Base-by-base conservation (phyloP, 2,797 vertebrate species). In the Loriculus beryllinus region DNA sequence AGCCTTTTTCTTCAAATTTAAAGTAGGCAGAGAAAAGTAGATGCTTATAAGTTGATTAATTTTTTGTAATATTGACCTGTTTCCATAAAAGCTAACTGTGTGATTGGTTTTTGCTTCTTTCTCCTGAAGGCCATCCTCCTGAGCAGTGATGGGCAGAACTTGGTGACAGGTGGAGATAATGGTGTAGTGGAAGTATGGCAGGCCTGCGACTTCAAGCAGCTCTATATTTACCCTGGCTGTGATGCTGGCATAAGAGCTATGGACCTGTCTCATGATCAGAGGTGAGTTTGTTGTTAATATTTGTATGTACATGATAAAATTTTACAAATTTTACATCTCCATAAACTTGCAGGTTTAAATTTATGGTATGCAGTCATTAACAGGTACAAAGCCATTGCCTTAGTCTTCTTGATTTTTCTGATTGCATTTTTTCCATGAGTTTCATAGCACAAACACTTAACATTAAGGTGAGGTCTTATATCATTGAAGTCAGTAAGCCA, bases 161-260 rank as follows among this genome's bases (percentile, higher is more conserved):
- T 99, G 96, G 99, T 99, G 97, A 99, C 99, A 3, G 99, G 99
- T 52, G 99, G 99, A 39, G 99, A 99, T 96, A 99, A 99, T 10
- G 99, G 99, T 13, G 99, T 99, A 68, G 99, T 99, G 85, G 99
- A 99, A 97, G 99, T 99, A 88, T 99, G 99, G 99, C 99, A 99
- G 95, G 99, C 99, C 56, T 99, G 99, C 85, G 99, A 99, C 98
- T 99, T 99, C 97, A 99, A 99, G 96, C 99, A 99, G 97, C 99
- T 99, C 88, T 99, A 99, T 96, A 99, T 99, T 97, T 99, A 99
- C 95, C 99, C 99, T 2, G 99, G 99, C 88, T 99, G 99, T 94
- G 99, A 99, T 83, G 99, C 99, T 42, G 99, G 99, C 93, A 99
- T 99, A 95, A 98, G 99, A 67, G 99, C 99, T 72, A 99, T 99